Evolutionary conservation across 2,797 vertebrate species (phyloP).

Genomic region (Trachurus trachurus): DNA sequence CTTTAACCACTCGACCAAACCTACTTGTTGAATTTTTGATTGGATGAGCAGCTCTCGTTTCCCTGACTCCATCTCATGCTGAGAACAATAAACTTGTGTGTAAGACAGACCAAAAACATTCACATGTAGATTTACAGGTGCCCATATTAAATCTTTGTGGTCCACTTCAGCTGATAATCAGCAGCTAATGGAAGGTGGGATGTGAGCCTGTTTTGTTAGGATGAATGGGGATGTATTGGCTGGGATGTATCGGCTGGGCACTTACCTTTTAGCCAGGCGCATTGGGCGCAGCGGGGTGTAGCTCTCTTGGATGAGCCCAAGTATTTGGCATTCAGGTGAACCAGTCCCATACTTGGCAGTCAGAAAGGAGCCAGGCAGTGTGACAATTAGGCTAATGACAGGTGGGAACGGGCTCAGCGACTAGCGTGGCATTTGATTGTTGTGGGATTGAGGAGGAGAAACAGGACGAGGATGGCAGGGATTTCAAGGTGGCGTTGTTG

Average conservation of each 20-base stretch:
- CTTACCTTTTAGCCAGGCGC: conserved; percentile 36
- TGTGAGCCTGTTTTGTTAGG: conserved; percentile 28
- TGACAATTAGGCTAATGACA: conserved; percentile 74
- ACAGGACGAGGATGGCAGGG: conserved; percentile 24
- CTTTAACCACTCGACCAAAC: no score
- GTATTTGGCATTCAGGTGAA: conserved; percentile 56
- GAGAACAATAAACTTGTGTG: neutral
- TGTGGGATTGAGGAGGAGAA: conserved; percentile 47
- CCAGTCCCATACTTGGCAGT: conserved; percentile 50
- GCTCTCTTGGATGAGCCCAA: conserved; percentile 48
- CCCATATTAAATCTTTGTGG: conserved; percentile 16
- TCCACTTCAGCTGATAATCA: conserved; percentile 30
- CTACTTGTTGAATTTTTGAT: neutral
- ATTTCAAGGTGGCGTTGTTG: conserved; percentile 39
- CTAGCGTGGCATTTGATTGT: conserved; percentile 55
- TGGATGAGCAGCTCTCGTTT: neutral
- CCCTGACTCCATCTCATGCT: conserved; percentile 1
- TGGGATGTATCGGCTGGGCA: conserved; percentile 43
- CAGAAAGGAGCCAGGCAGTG: conserved; percentile 52
- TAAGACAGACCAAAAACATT: conserved; percentile 8
- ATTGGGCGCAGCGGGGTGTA: conserved; percentile 38
- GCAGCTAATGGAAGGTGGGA: conserved; percentile 32
- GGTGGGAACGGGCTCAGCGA: conserved; percentile 57
- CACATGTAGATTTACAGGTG: conserved; percentile 29
- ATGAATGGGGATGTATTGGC: conserved; percentile 57